Percentiles rank a stretch among this genome's conserved stretches.
These are phyloP conservation scores for Ambastaia sidthimunki DNA, from an alignment of 2,797 vertebrate species.

Conservation along the genomic window DNA sequence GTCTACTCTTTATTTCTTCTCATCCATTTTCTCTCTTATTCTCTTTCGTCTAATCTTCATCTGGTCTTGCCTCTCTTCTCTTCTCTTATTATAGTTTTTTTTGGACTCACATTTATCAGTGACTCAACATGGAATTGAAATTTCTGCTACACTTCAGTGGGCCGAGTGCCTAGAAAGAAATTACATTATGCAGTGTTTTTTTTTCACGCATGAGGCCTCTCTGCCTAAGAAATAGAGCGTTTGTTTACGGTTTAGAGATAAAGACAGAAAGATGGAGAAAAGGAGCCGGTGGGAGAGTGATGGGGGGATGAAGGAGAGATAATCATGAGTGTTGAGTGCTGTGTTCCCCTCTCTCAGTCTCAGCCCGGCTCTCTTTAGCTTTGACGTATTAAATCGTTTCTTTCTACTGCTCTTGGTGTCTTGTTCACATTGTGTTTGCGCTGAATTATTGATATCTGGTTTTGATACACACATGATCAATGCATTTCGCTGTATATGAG, in stretches of 20 bases:
- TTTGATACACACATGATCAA: conserved; percentile 54
- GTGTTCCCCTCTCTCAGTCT: neutral
- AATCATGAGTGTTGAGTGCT: neutral
- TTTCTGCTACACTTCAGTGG: conserved; percentile 84
- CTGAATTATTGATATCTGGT: conserved; percentile 59
- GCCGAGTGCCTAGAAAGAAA: conserved; percentile 56
- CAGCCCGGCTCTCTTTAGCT: conserved; percentile 6
- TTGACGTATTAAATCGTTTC: conserved; percentile 39
- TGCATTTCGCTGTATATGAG: conserved; percentile 36
- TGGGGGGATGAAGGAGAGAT: neutral
- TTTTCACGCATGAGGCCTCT: neutral
- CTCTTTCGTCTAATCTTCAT: neutral
- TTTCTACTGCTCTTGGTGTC: conserved; percentile 32
- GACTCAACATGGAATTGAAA: conserved; percentile 82
- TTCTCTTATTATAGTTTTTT: conserved; percentile 60
- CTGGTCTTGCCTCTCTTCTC: neutral
- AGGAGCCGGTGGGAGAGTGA: neutral
- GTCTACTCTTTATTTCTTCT: neutral
- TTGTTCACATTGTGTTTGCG: conserved; percentile 51
- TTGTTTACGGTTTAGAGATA: neutral
- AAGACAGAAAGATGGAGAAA: conserved; percentile 7
- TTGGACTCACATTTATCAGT: conserved; percentile 68
- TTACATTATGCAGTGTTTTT: neutral
- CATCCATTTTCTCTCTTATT: too few relatives aligned
- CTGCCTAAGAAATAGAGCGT: neutral